A percentile compares a stretch with the other conserved stretches of the same genome.
phyloP scores from a whole-genome alignment of 2,888 invertebrate genomes.

The Horisme vitalbata region DNA sequence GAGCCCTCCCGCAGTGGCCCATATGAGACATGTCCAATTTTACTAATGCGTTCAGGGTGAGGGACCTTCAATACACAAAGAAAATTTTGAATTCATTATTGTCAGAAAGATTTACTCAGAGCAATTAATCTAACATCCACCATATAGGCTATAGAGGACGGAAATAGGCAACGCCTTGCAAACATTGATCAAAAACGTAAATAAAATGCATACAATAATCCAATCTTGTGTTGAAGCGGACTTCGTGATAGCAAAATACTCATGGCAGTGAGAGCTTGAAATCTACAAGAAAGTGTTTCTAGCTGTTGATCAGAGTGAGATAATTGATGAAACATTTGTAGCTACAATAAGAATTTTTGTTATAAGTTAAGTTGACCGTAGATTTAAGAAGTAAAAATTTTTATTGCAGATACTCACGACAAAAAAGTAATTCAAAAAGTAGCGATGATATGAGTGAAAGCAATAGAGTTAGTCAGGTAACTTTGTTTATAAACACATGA shows the following conservation, averaged over 20 bases:
- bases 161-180: conserved; percentile 52
- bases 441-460: conserved; percentile 60
- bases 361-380: background rate
- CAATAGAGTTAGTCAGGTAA: conserved; percentile 77
- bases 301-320: conserved; percentile 36
- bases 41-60: conserved; percentile 84
- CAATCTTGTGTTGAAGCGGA: conserved; percentile 53
- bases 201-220: conserved; percentile 46
- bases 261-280: conserved; percentile 35
- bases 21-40: conserved; percentile 86
- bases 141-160: conserved; percentile 60
- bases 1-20: conserved; percentile 86
- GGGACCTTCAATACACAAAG: conserved; percentile 86
- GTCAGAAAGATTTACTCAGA: conserved; percentile 46
- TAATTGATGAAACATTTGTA: conserved; percentile 5
- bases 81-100: conserved; percentile 73
- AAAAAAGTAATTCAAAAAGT: conserved; percentile 38
- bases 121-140: conserved; percentile 63
- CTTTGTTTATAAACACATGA: conserved; percentile 83
- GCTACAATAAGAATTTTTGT: conserved; percentile 50
- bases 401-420: conserved; percentile 9
- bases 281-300: conserved; percentile 41
- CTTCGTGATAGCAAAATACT: conserved; percentile 50
- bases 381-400: conserved; percentile 5
- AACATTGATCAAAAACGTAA: conserved; percentile 47